Conservation (phyloP, 2,888 invertebrate species). For the Cyclophora punctaria region DNA sequence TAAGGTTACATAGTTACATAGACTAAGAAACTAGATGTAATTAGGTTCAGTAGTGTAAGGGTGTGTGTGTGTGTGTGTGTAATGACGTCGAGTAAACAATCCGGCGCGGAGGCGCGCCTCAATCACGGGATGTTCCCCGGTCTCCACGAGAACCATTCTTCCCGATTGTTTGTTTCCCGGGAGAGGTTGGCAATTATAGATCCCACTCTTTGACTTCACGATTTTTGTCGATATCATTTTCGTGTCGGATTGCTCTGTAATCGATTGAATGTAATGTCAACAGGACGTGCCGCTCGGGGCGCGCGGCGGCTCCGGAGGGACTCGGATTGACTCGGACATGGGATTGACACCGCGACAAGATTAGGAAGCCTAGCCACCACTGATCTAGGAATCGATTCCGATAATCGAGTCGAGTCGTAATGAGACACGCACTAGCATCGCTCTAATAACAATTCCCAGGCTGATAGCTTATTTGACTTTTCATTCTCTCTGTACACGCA, state of each 20-base stretch:
- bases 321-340: background rate
- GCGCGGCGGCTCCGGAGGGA: background rate
- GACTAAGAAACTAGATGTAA: too few species aligned
- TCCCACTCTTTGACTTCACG: slow-evolving; percentile 6
- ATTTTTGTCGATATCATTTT: background rate
- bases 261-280: background rate
- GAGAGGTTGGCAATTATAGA: slow-evolving; percentile 18
- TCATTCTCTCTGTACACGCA: too few species aligned
- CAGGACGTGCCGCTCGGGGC: background rate
- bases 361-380: background rate
- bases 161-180: slow-evolving; percentile 21
- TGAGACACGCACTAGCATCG: too few species aligned
- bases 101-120: slow-evolving; percentile 28
- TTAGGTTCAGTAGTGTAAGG: too few species aligned
- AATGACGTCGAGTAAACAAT: slow-evolving; percentile 33
- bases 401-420: too few species aligned
- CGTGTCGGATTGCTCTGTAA: background rate
- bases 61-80: too few species aligned
- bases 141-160: slow-evolving; percentile 16
- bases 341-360: background rate
- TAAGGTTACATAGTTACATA: too few species aligned
- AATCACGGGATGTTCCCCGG: slow-evolving; percentile 22
- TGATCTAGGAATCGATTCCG: too few species aligned
- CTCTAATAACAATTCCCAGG: too few species aligned
- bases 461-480: too few species aligned